Conservation (phyloP, 2,888 invertebrate genomes). For the Monopis laevigella region DNA sequence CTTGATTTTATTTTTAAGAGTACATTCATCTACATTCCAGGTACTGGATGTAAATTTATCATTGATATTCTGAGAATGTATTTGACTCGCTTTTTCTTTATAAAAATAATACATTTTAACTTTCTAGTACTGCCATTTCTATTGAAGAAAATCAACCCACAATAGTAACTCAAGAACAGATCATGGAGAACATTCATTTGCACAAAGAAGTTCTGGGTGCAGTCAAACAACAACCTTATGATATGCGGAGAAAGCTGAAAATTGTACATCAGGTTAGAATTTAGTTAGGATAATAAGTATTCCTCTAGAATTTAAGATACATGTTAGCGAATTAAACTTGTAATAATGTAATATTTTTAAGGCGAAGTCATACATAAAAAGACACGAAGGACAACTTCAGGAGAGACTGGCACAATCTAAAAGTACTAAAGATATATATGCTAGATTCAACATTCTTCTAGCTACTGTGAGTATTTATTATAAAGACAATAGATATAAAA, state of each 20-base stretch:
- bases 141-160: constrained; percentile 73
- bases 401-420: constrained; percentile 89
- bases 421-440: constrained; percentile 85
- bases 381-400: constrained; percentile 90
- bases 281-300: too few species aligned
- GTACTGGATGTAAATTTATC: too few species aligned
- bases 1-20: too few species aligned
- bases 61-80: too few species aligned
- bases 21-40: too few species aligned
- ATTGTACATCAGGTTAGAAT: constrained; percentile 76
- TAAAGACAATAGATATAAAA: not conserved
- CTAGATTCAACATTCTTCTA: constrained; percentile 82
- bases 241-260: constrained; percentile 82
- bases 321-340: too few species aligned
- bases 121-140: constrained; percentile 76
- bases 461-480: constrained; percentile 71
- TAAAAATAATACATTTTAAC: not conserved
- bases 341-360: constrained; percentile 28
- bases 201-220: constrained; percentile 92
- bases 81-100: too few species aligned
- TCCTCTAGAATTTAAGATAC: too few species aligned
- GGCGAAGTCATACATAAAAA: constrained; percentile 88
- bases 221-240: constrained; percentile 87
- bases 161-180: constrained; percentile 82
- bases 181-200: constrained; percentile 87